A percentile compares a stretch with the other conserved stretches of the same genome.
Evolutionary conservation across 1,140 invertebrate genomes (phyloP).

Genomic region (Gryon sp.): DNA sequence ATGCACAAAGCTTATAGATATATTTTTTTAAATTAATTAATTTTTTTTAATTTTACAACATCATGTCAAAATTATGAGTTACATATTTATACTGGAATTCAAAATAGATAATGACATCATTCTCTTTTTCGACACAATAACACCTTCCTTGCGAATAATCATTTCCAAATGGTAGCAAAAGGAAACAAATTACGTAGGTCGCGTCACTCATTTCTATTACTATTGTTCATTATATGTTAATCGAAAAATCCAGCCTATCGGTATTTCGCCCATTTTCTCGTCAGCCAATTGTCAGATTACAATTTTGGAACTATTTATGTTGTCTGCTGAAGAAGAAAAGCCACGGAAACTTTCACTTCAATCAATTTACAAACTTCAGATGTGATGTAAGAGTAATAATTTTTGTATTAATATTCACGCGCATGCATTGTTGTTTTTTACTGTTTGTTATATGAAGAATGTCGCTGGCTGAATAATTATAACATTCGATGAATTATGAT

Average conservation of each 20-base stretch:
- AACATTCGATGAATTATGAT: conserved; percentile 20
- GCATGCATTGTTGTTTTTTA: background rate
- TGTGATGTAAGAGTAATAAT: background rate
- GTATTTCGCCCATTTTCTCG: background rate
- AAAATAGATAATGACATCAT: no score
- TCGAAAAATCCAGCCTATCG: conserved; percentile 18
- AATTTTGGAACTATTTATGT: conserved; percentile 19
- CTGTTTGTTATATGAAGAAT: no score
- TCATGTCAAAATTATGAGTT: no score
- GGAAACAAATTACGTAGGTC: conserved; percentile 42
- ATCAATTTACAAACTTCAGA: background rate
- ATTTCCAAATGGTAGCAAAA: conserved; percentile 22
- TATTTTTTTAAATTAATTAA: no score
- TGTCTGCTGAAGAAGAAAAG: no score
- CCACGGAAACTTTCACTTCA: conserved; percentile 16
- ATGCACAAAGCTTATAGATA: no score
- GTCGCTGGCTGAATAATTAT: conserved; percentile 16
- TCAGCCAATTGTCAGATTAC: background rate
- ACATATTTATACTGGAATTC: no score
- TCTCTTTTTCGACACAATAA: background rate
- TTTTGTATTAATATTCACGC: no score
- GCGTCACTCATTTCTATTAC: conserved; percentile 51
- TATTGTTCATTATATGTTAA: conserved; percentile 69
- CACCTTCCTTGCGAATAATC: conserved; percentile 3
- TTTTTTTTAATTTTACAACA: no score